Evolutionary conservation across 2,113 vertebrate genomes (phyloP).

Genomic region (Ondatra zibethicus): DNA sequence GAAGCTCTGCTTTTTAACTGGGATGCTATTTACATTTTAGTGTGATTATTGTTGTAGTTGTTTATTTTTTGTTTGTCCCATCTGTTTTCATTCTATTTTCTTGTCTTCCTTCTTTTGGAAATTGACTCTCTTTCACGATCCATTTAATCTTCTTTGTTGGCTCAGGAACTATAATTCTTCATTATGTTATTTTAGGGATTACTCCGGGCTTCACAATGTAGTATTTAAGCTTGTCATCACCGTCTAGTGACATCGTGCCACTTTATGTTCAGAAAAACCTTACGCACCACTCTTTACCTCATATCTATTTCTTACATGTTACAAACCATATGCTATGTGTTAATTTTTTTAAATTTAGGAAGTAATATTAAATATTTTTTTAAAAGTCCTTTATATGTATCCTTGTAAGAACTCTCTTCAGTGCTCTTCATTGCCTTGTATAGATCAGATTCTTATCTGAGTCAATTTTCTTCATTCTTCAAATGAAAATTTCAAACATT

Average conservation of each 20-base stretch:
- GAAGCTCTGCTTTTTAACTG: slow-evolving; percentile 24
- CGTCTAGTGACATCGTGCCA: not conserved
- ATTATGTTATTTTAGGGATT: not conserved
- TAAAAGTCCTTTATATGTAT: not conserved
- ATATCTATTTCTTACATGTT: not conserved
- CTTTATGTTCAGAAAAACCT: not conserved
- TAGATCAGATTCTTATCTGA: not conserved
- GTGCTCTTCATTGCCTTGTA: not conserved
- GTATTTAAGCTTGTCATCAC: not conserved
- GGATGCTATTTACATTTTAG: slow-evolving; percentile 32
- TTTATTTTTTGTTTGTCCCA: slow-evolving; percentile 21
- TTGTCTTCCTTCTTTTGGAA: slow-evolving; percentile 3
- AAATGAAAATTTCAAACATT: not conserved
- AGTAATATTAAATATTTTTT: not conserved
- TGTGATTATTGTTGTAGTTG: slow-evolving; percentile 26
- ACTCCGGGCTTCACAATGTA: not conserved
- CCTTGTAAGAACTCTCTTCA: not conserved
- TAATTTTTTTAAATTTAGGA: not conserved
- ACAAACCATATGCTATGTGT: not conserved
- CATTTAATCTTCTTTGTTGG: not conserved
- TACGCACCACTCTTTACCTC: not conserved
- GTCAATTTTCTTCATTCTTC: not conserved
- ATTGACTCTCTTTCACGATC: slow-evolving; percentile 9
- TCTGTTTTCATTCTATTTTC: slow-evolving; percentile 37
- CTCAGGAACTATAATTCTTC: not conserved